Evolutionary conservation across 2,888 invertebrate genomes (phyloP).

Genomic region (Helobdella robusta): DNA sequence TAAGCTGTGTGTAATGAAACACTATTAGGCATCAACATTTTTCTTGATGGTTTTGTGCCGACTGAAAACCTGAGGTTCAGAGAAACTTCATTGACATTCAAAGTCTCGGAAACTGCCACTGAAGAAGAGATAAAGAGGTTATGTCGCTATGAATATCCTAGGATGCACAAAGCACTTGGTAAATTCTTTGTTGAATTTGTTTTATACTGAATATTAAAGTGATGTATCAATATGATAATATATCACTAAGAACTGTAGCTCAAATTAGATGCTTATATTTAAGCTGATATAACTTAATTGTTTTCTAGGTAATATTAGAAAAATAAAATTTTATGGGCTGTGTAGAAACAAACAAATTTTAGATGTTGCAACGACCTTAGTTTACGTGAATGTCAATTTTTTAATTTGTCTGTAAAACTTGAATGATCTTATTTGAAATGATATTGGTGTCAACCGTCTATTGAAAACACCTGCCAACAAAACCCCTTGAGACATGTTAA

Average conservation of each 20-base stretch:
- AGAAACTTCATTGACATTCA: slow-evolving; percentile 90
- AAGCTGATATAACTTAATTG: not conserved
- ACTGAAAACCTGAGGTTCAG: slow-evolving; percentile 97
- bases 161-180: slow-evolving; percentile 65
- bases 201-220: no score
- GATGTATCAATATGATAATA: no score
- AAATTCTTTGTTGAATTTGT: slow-evolving; percentile 13
- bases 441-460: no score
- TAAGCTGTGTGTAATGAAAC: no score
- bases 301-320: not conserved
- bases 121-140: slow-evolving; percentile 94
- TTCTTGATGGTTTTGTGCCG: slow-evolving; percentile 96
- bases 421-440: no score
- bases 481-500: no score
- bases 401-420: no score
- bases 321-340: not conserved
- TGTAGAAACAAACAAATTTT: not conserved
- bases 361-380: no score
- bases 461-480: no score
- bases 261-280: not conserved
- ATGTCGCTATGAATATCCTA: slow-evolving; percentile 90
- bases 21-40: slow-evolving; percentile 84
- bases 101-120: slow-evolving; percentile 91
- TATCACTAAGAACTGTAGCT: no score
- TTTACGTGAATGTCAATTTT: no score